Evolutionary conservation across 2,797 vertebrate species (phyloP).

Genomic region (Psittacula echo): DNA sequence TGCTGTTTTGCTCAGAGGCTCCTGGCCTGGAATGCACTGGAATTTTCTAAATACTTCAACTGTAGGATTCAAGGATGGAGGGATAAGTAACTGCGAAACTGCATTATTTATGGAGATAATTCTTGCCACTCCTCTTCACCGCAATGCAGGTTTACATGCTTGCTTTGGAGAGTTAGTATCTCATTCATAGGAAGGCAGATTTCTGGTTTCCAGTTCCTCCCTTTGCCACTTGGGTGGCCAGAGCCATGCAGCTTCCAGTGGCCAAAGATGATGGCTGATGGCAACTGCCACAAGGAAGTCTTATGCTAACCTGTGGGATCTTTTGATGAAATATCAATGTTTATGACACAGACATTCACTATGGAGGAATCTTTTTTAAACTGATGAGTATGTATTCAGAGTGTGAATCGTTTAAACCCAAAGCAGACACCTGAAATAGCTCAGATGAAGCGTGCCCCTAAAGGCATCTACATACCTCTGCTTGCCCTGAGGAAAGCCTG

Average conservation of each 20-base stretch:
- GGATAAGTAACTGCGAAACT: not conserved
- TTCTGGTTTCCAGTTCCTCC: not conserved
- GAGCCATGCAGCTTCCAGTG: not conserved
- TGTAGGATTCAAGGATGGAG: not conserved
- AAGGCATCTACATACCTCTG: not conserved
- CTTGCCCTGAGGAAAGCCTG: not conserved
- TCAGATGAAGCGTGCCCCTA: not conserved
- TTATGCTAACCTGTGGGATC: not conserved
- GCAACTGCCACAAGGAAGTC: not conserved
- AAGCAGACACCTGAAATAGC: not conserved
- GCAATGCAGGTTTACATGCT: not conserved
- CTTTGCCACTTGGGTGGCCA: not conserved
- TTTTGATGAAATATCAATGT: not conserved
- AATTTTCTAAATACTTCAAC: not conserved
- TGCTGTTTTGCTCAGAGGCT: not conserved
- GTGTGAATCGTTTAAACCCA: not conserved
- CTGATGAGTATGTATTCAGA: not conserved
- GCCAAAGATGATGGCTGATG: not conserved
- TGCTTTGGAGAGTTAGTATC: not conserved
- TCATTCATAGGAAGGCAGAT: not conserved
- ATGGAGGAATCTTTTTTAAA: not conserved
- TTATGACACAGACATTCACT: not conserved
- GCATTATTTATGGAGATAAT: not conserved
- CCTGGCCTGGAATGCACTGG: not conserved
- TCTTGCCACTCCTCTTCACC: not conserved